phyloP scores from a whole-genome alignment of 2,113 vertebrate species.

The Pandion haliaetus region DNA sequence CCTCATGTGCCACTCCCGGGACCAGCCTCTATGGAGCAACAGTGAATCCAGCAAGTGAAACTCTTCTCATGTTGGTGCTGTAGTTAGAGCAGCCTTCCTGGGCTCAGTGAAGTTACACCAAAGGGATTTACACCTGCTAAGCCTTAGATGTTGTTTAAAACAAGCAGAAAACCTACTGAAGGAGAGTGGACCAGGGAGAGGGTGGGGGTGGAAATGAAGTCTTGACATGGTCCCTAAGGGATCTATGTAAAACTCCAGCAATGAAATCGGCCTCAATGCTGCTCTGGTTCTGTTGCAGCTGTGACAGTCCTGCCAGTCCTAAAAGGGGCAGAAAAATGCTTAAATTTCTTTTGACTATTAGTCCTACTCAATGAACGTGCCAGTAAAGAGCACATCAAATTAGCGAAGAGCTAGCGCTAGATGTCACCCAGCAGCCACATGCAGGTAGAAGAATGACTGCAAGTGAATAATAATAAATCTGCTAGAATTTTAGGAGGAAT shows the following conservation, averaged over 20 bases:
- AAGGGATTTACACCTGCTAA: neutral
- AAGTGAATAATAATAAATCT: neutral
- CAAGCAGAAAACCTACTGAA: neutral
- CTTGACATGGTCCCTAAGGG: neutral
- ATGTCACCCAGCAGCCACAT: neutral
- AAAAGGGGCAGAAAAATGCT: neutral
- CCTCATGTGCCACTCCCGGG: fast-evolving
- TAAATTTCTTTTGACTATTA: neutral
- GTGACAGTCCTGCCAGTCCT: neutral
- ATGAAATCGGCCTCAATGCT: neutral
- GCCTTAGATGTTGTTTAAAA: neutral
- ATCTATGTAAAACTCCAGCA: neutral
- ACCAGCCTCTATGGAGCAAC: neutral
- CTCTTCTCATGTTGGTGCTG: neutral
- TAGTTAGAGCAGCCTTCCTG: neutral
- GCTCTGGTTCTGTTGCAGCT: neutral
- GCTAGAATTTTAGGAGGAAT: neutral
- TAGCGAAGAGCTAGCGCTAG: neutral
- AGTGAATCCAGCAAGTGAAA: neutral
- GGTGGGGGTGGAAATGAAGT: neutral
- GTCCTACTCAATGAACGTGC: neutral
- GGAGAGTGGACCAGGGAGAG: fast-evolving
- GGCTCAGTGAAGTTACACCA: neutral
- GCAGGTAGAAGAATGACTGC: neutral
- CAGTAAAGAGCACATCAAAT: neutral